Evolutionary conservation across 2,888 invertebrate species (phyloP).

Genomic region (Prenolepis imparis): DNA sequence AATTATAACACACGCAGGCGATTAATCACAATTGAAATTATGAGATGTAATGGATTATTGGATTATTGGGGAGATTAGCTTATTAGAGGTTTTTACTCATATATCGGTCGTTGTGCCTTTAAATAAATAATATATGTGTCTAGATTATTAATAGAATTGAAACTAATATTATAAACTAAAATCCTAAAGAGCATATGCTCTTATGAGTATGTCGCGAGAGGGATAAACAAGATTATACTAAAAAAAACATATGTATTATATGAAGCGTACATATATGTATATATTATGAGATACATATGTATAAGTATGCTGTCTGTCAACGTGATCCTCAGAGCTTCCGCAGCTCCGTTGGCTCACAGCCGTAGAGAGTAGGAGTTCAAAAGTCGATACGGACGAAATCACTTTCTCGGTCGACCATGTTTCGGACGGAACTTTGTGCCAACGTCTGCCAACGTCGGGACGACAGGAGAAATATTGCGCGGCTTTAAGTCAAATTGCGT

Average conservation of each 20-base stretch:
- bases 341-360: not conserved
- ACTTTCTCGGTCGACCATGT: slow-evolving; percentile 40
- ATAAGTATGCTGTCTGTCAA: slow-evolving; percentile 26
- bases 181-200: not conserved
- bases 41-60: slow-evolving; percentile 6
- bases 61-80: not conserved
- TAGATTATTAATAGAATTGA: not conserved
- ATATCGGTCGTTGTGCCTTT: not conserved
- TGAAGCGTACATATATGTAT: not conserved
- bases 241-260: not conserved
- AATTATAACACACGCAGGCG: no score
- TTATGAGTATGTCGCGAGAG: not conserved
- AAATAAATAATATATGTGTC: not conserved
- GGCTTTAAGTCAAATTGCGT: slow-evolving; percentile 49
- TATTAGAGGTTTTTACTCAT: not conserved
- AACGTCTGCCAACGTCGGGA: slow-evolving; percentile 41
- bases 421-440: slow-evolving; percentile 39
- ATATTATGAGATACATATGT: not conserved
- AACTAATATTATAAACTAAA: not conserved
- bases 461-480: slow-evolving; percentile 56
- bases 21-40: slow-evolving; percentile 1
- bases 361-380: slow-evolving; percentile 10
- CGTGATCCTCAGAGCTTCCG: slow-evolving; percentile 14
- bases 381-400: slow-evolving; percentile 52
- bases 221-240: not conserved